Conservation (phyloP, 2,113 vertebrate species). For the Pachycephala philippinensis region DNA sequence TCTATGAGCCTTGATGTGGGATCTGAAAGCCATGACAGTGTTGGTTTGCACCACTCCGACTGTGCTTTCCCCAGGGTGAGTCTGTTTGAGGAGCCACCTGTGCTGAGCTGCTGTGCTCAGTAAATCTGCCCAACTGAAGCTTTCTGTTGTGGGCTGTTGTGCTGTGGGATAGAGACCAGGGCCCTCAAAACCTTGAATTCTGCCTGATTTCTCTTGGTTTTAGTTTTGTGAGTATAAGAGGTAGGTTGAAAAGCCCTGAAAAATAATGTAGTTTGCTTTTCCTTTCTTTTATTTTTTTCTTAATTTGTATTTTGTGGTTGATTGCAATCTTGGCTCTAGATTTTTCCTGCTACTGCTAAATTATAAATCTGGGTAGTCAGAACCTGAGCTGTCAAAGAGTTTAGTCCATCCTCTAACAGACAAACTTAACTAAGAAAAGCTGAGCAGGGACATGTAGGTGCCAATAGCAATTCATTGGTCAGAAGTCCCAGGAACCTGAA, state of each 20-base stretch:
- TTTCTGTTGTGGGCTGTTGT: neutral
- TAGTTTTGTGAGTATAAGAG: neutral
- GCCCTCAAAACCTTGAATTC: neutral
- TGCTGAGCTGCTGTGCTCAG: neutral
- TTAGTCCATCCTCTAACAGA: neutral
- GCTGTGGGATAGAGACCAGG: neutral
- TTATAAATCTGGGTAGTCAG: neutral
- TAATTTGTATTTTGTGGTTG: neutral
- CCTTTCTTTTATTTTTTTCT: neutral
- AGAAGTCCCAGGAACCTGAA: neutral
- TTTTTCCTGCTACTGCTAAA: neutral
- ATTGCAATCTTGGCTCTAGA: neutral
- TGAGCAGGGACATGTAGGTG: neutral
- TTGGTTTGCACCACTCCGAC: neutral
- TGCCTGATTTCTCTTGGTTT: neutral
- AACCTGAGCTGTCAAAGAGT: neutral
- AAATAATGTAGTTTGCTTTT: neutral
- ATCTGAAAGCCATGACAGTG: neutral
- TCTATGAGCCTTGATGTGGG: neutral
- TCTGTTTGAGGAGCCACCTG: conserved; percentile 15
- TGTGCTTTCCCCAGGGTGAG: neutral
- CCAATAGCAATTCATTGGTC: neutral
- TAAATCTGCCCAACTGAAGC: neutral
- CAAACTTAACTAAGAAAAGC: neutral
- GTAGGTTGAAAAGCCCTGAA: neutral